Conservation (phyloP, 2,888 invertebrate species). For the Dryomyza anilis region DNA sequence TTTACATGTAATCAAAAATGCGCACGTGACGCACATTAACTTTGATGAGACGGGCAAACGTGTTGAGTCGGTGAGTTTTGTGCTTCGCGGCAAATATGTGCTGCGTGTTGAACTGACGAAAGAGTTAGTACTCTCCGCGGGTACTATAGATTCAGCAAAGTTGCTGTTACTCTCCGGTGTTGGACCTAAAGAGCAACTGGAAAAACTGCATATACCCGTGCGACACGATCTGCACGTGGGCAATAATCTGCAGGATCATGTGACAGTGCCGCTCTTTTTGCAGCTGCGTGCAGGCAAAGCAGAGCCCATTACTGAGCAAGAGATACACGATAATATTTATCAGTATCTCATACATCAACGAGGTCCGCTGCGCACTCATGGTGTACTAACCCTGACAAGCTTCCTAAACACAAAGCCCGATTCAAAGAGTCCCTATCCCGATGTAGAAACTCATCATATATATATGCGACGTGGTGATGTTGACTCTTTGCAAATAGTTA, state of each 20-base stretch:
- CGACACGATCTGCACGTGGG: constrained; percentile 64
- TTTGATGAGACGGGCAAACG: constrained; percentile 60
- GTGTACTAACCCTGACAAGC: constrained; percentile 61
- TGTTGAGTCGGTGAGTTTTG: constrained; percentile 61
- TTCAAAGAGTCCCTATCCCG: constrained; percentile 63
- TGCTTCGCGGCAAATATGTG: constrained; percentile 61
- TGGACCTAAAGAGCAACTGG: constrained; percentile 47
- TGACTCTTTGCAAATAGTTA: constrained; percentile 45
- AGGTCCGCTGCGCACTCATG: constrained; percentile 60
- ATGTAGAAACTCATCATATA: constrained; percentile 65
- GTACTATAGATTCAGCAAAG: constrained; percentile 54
- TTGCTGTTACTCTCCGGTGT: constrained; percentile 56
- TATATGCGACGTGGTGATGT: constrained; percentile 39
- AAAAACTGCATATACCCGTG: constrained; percentile 41
- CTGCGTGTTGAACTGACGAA: constrained; percentile 41
- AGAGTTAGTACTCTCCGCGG: constrained; percentile 55
- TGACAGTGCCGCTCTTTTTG: constrained; percentile 62
- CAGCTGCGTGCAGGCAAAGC: constrained; percentile 55
- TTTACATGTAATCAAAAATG: constrained; percentile 66
- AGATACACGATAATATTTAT: constrained; percentile 46
- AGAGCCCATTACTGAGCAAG: constrained; percentile 42
- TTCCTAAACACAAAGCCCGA: constrained; percentile 65
- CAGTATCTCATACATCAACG: constrained; percentile 63
- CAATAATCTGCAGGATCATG: constrained; percentile 80
- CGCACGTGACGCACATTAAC: constrained; percentile 65